Evolutionary conservation across 30 jellyfish, hydroid and myxozoan species (phyloP), one percentile per base, ranked within the genome.

Genomic region (Turritopsis rubra): DNA sequence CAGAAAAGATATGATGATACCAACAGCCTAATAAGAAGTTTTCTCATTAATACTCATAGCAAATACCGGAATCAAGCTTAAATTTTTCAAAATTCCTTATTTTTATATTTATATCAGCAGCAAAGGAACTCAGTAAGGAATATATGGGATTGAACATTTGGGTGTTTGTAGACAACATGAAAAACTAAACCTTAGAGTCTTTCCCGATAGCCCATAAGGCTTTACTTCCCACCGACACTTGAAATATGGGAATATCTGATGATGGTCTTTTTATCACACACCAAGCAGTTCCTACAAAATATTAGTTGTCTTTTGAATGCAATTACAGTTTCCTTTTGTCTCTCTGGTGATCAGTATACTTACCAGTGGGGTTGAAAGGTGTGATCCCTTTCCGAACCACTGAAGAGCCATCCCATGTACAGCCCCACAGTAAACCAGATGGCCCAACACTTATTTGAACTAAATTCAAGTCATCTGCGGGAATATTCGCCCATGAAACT

Each of bases 351-450:
- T n/a, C n/a, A n/a, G n/a, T 3, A 77, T 7, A 17, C 81, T 21
- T 52, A 88, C 98, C 98, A 41, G 81, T 54, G 5, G 96, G 98
- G 30, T 86, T 81, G n/a, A 68, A 86, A 76, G 88, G 91, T 16
- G 96, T 72, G 7, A 92, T 83, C 28, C 98, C 98, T 52, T n/a
- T 24, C 5, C 98, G 85, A 9, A 60, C 95, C 54, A 87, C 87
- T 16, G 90, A 88, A 18, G 77, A 66, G 0, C 98, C 98, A 83
- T 92, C 95, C 98, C 98, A 92, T 27, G 96, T 89, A 22, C 89
- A 72, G 16, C 87, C 98, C 98, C 98, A 92, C 19, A 92, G 80
- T 66, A 75, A 75, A 21, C 98, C 98, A 28, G 88, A 70, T 72
- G 98, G 93, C n/a, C 96, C 91, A 53, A 83, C 98, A 21, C 96